Percentiles rank a stretch among this genome's conserved stretches.
Conservation (phyloP, 2,113 vertebrate genomes). For the Ondatra zibethicus region DNA sequence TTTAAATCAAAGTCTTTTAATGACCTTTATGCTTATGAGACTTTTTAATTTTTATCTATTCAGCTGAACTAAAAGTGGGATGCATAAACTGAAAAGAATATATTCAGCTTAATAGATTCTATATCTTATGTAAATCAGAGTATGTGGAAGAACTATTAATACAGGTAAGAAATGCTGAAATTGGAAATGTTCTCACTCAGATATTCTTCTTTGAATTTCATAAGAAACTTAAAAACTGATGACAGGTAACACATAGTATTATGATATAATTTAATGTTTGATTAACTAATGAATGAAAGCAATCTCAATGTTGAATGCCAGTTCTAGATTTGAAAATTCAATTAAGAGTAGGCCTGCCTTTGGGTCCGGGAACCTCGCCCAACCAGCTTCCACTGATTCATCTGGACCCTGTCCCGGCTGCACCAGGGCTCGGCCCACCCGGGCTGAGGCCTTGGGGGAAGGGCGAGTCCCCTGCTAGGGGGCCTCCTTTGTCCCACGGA, state of each 20-base stretch:
- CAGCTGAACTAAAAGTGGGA: not conserved
- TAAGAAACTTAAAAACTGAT: not conserved
- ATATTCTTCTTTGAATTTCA: not conserved
- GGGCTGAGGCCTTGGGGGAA: no score
- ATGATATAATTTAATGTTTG: not conserved
- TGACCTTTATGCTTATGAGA: not conserved
- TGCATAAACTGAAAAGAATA: not conserved
- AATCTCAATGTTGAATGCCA: not conserved
- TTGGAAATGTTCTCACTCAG: not conserved
- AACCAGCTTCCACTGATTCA: no score
- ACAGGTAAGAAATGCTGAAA: not conserved
- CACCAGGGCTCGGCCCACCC: no score
- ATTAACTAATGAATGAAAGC: not conserved
- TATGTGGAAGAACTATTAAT: not conserved
- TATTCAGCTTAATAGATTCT: not conserved
- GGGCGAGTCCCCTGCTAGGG: no score
- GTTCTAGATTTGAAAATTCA: not conserved
- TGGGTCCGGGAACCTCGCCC: no score
- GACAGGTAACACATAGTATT: not conserved
- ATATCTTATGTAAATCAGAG: not conserved
- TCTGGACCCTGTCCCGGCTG: no score
- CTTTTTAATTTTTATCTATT: not conserved
- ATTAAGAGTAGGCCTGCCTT: no score
- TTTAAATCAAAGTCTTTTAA: not conserved
- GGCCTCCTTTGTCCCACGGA: no score